A percentile compares a stretch with the other conserved stretches of the same genome.
Evolutionary conservation across 2,113 vertebrate genomes (phyloP).

Genomic region (Psammodynastes pulverulentus): DNA sequence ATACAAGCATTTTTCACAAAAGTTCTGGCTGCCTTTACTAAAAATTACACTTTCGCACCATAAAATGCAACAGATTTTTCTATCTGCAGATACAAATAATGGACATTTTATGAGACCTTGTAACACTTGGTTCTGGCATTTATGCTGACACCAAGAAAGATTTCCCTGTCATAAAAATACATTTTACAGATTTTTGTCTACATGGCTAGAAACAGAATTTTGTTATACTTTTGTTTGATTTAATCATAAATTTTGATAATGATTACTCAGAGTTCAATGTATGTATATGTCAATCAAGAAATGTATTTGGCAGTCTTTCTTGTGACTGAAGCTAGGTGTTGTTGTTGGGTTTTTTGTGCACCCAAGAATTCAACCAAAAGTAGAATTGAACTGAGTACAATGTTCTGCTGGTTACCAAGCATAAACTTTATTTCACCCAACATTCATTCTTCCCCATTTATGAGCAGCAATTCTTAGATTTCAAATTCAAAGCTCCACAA

Average conservation of each 20-base stretch:
- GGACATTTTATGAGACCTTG: neutral
- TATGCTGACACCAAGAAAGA: neutral
- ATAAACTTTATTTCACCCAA: neutral
- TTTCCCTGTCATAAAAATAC: neutral
- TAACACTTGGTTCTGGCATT: neutral
- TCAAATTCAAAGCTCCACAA: neutral
- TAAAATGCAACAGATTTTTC: neutral
- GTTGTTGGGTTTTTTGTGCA: too few species aligned
- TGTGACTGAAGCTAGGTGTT: neutral
- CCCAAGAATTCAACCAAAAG: neutral
- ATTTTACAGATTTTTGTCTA: neutral
- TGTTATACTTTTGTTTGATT: neutral
- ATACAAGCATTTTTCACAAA: neutral
- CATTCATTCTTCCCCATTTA: neutral
- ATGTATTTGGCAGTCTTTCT: neutral
- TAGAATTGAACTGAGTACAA: neutral
- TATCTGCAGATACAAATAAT: neutral
- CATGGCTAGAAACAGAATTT: constrained; percentile 3
- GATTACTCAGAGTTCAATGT: neutral
- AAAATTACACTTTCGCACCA: constrained; percentile 1
- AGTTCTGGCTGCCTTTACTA: neutral
- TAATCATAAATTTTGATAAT: neutral
- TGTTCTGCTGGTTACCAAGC: neutral
- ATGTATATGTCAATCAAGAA: neutral
- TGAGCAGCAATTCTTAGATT: neutral